Conservation (phyloP, 2,888 invertebrate genomes). For the Diaphora mendica region DNA sequence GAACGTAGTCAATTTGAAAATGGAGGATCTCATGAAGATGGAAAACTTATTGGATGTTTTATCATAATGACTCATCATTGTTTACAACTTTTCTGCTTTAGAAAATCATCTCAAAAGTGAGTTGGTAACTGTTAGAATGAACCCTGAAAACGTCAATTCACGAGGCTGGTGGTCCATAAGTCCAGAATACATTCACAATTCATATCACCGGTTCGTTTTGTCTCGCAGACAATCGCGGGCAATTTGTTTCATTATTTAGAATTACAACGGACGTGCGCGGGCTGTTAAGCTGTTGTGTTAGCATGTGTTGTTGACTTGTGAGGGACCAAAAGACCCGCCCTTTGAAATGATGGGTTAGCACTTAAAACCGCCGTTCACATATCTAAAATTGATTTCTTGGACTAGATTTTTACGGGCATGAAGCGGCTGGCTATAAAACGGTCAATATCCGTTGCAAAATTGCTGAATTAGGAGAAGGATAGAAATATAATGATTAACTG, state of each 20-base stretch:
- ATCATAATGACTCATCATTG: not conserved
- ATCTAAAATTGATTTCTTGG: not conserved
- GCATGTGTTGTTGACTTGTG: constrained; percentile 28
- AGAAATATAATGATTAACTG: too few species aligned
- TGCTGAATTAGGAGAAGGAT: too few species aligned
- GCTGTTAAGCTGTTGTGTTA: constrained; percentile 36
- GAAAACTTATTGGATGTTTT: too few species aligned
- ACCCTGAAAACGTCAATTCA: constrained; percentile 42
- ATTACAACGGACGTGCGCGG: constrained; percentile 58
- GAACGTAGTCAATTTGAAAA: not conserved
- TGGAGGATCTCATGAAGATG: not conserved
- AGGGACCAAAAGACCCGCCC: constrained; percentile 16
- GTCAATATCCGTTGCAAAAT: too few species aligned
- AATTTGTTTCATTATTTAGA: constrained; percentile 55
- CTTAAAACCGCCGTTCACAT: not conserved
- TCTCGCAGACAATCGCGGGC: constrained; percentile 51
- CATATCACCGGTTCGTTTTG: constrained; percentile 52
- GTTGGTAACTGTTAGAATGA: constrained; percentile 12
- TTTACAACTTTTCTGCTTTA: not conserved
- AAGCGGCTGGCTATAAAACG: too few species aligned
- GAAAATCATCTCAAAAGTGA: not conserved
- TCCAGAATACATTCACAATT: constrained; percentile 45
- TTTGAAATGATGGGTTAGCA: not conserved
- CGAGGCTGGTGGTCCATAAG: constrained; percentile 48
- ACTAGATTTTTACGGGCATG: not conserved